phyloP scores from a whole-genome alignment of 1,140 invertebrate genomes.

The Papilio machaon region DNA sequence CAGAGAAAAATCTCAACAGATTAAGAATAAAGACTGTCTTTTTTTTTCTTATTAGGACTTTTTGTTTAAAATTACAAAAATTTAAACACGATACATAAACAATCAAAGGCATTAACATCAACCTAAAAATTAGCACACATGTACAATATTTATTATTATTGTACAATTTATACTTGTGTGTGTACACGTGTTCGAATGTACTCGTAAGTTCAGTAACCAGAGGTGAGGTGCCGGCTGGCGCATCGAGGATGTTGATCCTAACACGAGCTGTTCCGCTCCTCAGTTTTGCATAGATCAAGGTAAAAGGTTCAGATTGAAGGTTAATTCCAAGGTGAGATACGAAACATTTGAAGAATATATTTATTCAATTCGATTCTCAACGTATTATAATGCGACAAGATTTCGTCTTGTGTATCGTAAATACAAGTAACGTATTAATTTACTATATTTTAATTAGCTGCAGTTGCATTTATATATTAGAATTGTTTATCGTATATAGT shows the following conservation, averaged over 20 bases:
- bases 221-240: conserved; percentile 2
- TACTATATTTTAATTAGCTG: too few relatives aligned
- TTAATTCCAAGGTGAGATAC: background rate
- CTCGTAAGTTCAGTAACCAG: conserved; percentile 38
- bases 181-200: conserved; percentile 29
- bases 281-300: conserved; percentile 33
- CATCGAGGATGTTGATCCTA: conserved; percentile 16
- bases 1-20: too few relatives aligned
- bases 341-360: background rate
- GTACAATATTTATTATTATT: background rate
- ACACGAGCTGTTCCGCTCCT: conserved; percentile 22
- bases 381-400: too few relatives aligned
- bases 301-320: conserved; percentile 22
- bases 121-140: conserved; percentile 41
- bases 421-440: background rate
- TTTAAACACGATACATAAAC: background rate
- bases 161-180: background rate
- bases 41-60: background rate
- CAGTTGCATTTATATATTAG: too few relatives aligned
- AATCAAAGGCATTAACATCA: conserved; percentile 21
- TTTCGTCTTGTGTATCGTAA: background rate
- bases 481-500: too few relatives aligned
- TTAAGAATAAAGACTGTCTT: background rate
- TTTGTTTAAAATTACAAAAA: background rate
- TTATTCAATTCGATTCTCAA: background rate